Evolutionary conservation across 2,797 vertebrate species (phyloP).

Genomic region (Sardinella longiceps): DNA sequence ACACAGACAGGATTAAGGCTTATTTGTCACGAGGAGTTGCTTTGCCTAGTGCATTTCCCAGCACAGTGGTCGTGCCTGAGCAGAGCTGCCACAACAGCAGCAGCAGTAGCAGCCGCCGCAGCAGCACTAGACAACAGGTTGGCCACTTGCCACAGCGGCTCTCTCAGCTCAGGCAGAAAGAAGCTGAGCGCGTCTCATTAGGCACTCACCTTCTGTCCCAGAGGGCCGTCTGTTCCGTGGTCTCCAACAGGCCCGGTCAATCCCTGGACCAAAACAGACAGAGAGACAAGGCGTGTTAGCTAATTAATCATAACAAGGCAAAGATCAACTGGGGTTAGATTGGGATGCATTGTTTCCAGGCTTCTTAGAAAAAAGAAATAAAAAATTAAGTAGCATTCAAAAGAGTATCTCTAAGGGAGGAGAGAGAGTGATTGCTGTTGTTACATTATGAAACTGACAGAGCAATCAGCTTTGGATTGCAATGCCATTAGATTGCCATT

Average conservation of each 20-base stretch:
- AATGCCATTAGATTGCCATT: background rate
- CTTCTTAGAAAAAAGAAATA: background rate
- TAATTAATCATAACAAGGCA: conserved; percentile 46
- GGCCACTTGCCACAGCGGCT: conserved; percentile 52
- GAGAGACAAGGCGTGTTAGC: conserved; percentile 46
- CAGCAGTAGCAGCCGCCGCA: background rate
- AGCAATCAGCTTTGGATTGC: background rate
- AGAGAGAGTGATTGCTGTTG: background rate
- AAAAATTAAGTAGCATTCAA: background rate
- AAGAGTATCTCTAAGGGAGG: background rate
- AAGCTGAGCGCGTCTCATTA: conserved; percentile 57
- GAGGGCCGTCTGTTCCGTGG: conserved; percentile 80
- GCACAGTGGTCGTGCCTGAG: conserved; percentile 5
- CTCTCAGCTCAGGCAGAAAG: conserved; percentile 60
- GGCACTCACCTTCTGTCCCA: conserved; percentile 90
- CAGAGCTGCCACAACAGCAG: conserved; percentile 40
- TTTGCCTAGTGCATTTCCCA: conserved; percentile 63
- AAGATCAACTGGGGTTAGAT: background rate
- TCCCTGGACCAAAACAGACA: conserved; percentile 74
- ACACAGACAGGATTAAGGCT: conserved; percentile 73
- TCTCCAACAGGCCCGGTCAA: conserved; percentile 91
- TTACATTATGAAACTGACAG: background rate
- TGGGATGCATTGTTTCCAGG: background rate
- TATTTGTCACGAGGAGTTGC: conserved; percentile 76
- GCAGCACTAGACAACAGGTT: conserved; percentile 60